Conservation (phyloP, 1,140 invertebrate species). For the Helicorthomorpha holstii region DNA sequence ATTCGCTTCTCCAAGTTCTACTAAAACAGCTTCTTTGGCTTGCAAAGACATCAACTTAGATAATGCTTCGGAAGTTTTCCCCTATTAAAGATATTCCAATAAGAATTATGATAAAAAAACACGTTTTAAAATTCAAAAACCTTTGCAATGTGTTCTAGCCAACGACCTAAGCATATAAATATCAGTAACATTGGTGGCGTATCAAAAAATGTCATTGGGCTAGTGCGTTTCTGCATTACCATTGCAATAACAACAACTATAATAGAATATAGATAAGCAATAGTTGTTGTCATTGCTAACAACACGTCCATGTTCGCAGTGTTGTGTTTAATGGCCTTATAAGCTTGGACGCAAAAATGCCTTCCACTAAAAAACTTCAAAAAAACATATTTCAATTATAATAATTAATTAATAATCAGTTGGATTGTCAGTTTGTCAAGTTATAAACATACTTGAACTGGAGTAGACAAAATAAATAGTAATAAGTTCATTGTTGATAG, state of each 20-base stretch:
- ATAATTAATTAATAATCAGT: neutral
- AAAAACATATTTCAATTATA: slow-evolving; percentile 4
- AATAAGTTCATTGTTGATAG: slow-evolving; percentile 88
- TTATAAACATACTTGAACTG: slow-evolving; percentile 56
- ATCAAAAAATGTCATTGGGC: slow-evolving; percentile 95
- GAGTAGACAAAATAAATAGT: slow-evolving; percentile 88
- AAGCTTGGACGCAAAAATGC: slow-evolving; percentile 93
- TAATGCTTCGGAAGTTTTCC: slow-evolving; percentile 95
- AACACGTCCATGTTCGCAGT: slow-evolving; percentile 98
- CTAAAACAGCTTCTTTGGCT: slow-evolving; percentile 79
- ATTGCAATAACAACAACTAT: slow-evolving; percentile 67
- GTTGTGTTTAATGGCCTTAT: slow-evolving; percentile 67
- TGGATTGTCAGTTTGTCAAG: too few relatives aligned
- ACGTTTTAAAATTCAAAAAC: neutral
- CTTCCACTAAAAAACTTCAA: slow-evolving; percentile 66
- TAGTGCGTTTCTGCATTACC: slow-evolving; percentile 50
- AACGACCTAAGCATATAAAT: slow-evolving; percentile 91
- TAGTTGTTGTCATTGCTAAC: slow-evolving; percentile 92
- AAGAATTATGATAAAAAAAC: neutral
- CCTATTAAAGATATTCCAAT: slow-evolving; percentile 19
- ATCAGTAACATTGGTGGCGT: slow-evolving; percentile 96
- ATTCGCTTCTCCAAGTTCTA: slow-evolving; percentile 56
- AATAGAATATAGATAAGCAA: slow-evolving; percentile 86
- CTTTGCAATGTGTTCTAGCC: slow-evolving; percentile 97
- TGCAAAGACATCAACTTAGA: slow-evolving; percentile 88